Base-by-base conservation (phyloP, 2,888 invertebrate species). In the Leptinotarsa peninsularis region DNA sequence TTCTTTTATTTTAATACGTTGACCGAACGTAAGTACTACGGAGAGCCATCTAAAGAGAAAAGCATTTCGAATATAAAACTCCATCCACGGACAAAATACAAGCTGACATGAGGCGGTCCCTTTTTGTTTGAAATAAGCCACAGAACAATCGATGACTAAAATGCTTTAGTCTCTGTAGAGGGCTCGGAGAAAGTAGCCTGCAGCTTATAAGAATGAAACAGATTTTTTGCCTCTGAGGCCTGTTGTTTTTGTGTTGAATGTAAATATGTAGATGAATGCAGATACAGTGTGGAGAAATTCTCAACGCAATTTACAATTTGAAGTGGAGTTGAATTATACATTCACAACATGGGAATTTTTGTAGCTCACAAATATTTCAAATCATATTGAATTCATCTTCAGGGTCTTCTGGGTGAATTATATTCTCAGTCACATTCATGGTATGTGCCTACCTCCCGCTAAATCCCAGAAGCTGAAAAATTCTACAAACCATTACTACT, bases 121-220 rank as follows among this genome's bases (percentile, higher is more conserved):
- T 21, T 60, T 60, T 60, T 60, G 60, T 60, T 60, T 60, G 60
- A 60, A 60, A 60, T 23, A 60, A 60, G 23, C 23, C 10, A 43
- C 17, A 14, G 60, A 60, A 60, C 60, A 27, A 60, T 60, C 60
- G 60, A 60, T 60, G 17, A 17, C 10, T 27, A 23, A 60, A 60
- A 60, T 60, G 23, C 23, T 60, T 60, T 15, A 17, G 60, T 23
- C 60, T 60, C 18, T 54, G 54, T 18, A 54, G 70, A 70, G 43
- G 66, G 74, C 33, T 71, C 67, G 56, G 58, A 67, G 71, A 60
- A 74, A 74, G 71, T 58, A 71, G 70, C 74, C 66, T n/a, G 52
- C 33, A 74, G 71, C 74, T 71, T 58, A 71, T 49, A 67, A 74
- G 66, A 74, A 73, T 63, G 63, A 63, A 73, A 69, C 68, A 66